Conservation (phyloP, 1,140 invertebrate genomes). For the Colletes gigas region DNA sequence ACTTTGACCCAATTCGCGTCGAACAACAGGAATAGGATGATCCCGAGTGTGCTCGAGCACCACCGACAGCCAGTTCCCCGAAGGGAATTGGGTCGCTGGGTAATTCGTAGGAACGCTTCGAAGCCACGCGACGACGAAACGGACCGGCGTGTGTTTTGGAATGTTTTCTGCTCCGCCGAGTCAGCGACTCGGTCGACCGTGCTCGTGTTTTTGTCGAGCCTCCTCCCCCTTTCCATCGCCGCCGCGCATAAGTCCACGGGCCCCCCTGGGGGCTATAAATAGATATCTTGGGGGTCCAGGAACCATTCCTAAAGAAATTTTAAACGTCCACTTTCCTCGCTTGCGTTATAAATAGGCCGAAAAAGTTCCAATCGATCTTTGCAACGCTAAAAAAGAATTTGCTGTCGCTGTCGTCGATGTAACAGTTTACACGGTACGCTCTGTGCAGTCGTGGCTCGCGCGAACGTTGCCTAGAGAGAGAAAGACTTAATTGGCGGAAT, state of each 20-base stretch:
- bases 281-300: no score
- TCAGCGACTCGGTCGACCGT: neutral
- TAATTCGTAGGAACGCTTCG: neutral
- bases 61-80: no score
- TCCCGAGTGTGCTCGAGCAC: neutral
- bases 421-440: no score
- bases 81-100: neutral
- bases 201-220: neutral
- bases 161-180: neutral
- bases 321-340: no score
- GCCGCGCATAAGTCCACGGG: neutral
- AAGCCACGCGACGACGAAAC: neutral
- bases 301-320: no score
- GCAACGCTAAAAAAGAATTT: no score
- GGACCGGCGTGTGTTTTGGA: neutral
- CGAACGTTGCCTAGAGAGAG: neutral
- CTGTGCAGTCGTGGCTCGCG: neutral
- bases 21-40: neutral
- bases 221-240: neutral
- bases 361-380: no score
- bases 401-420: no score
- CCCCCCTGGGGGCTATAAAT: no score
- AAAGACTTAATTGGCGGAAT: constrained; percentile 74
- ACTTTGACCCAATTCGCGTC: constrained; percentile 53
- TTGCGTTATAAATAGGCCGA: no score